A percentile compares a stretch with the other conserved stretches of the same genome.
These are phyloP conservation scores for Petaurus breviceps DNA, from an alignment of 2,113 vertebrate species.

Conservation along the genomic window DNA sequence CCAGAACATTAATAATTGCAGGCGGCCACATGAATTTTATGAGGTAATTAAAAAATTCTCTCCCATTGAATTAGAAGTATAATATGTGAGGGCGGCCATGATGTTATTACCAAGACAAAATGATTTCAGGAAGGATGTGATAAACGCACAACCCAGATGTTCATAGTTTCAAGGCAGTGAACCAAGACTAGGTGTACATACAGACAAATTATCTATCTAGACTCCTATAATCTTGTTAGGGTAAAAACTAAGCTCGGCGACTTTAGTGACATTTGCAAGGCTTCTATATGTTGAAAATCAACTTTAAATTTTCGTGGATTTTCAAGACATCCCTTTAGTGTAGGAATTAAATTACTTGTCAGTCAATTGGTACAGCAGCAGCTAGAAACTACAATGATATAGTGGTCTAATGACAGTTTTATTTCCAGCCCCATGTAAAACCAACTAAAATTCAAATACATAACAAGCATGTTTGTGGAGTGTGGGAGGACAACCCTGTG, in stretches of 20 bases:
- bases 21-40: not conserved
- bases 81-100: not conserved
- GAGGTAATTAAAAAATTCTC: not conserved
- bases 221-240: not conserved
- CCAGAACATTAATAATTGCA: not conserved
- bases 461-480: not conserved
- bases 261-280: not conserved
- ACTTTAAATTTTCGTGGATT: not conserved
- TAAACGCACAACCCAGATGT: not conserved
- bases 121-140: not conserved
- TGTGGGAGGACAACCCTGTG: not conserved
- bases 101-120: not conserved
- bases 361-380: not conserved
- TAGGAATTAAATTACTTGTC: not conserved
- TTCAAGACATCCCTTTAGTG: not conserved
- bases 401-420: not conserved
- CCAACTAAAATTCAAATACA: not conserved
- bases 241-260: not conserved
- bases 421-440: not conserved
- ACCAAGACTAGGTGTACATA: not conserved
- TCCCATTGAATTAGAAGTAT: not conserved
- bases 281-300: not conserved
- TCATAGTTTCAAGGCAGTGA: not conserved
- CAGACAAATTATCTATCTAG: not conserved
- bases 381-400: not conserved